Evolutionary conservation across 2,888 invertebrate species (phyloP).

Genomic region (Lymantria monacha): DNA sequence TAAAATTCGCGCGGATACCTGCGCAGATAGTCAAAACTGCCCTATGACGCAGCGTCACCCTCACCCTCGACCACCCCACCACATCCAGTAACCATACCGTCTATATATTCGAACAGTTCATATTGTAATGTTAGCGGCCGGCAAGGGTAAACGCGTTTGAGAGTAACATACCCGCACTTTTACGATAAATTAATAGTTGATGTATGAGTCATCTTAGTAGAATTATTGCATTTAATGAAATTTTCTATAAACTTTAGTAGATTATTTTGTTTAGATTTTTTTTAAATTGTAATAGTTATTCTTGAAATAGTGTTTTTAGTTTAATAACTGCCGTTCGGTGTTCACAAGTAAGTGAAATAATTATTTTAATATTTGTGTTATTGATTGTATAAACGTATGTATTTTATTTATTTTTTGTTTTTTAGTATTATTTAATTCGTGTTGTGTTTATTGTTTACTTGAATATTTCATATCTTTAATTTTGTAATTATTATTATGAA

Average conservation of each 20-base stretch:
- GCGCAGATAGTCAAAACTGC: conserved; percentile 42
- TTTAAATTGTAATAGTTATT: background rate
- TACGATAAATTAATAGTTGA: conserved; percentile 2
- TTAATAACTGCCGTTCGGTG: background rate
- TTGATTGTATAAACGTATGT: background rate
- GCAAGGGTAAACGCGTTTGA: background rate
- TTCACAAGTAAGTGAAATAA: conserved; percentile 7
- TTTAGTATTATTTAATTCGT: no score
- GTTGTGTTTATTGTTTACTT: no score
- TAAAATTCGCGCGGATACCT: conserved; percentile 39
- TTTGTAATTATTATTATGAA: no score
- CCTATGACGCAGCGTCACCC: conserved; percentile 42
- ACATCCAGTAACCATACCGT: conserved; percentile 34
- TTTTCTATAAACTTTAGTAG: background rate
- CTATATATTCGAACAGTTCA: background rate
- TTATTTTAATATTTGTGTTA: conserved; percentile 1
- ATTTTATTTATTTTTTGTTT: background rate
- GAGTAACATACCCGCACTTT: background rate
- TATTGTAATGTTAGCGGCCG: conserved; percentile 7
- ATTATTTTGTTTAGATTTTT: background rate
- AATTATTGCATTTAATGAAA: background rate
- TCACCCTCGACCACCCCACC: conserved; percentile 29
- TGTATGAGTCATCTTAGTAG: background rate
- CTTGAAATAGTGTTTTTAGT: background rate
- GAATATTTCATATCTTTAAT: no score